Evolutionary conservation across 2,113 vertebrate species (phyloP), one percentile per base, ranked within the genome.

Genomic region (Gavia stellata): DNA sequence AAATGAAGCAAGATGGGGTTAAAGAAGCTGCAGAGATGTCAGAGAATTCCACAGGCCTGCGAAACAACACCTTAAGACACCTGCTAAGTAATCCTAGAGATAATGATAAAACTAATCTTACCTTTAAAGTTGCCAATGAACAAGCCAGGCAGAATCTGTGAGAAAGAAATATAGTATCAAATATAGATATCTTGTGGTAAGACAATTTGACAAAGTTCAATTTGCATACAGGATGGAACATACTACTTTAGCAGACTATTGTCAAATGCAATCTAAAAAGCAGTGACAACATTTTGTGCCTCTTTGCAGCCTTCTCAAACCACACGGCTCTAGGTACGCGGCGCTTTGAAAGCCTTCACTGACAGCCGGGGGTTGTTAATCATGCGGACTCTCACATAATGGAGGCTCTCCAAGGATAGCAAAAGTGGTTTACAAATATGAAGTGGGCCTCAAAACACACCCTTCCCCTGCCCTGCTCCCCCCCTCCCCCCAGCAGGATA

Each of bases 71-170:
- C 62, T 73, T 44, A 78, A 86, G 55, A 92, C 14, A 66, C 81
- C 66, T 79, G 28, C 53, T 36, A 94, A 94, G 25, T 36, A 94
- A 56, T 28, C 42, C 71, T 86, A 81, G 34, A 86, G 50, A 88
- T 44, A 92, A 87, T 5, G 50, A 92, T 77, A 94, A 95, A 94
- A 90, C 79, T 96, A 77, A 96, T 74, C 92, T 97, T 93, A 99
- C 99, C 99, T 99, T 98, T 99, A 97, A 99, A 99, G 98, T 99
- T 99, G 87, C 99, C 99, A 97, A 99, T 98, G 96, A 99, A 99
- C 71, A 99, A 98, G 94, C 99, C 98, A 78, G 99, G 98, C 79
- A 99, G 98, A 97, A 99, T 98, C 99, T 99, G 94, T 72, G 74
- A 97, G 91, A 97, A 95, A 98, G 94, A 98, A 91, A 98, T 70